Percentiles rank a stretch among this genome's conserved stretches.
Conservation (phyloP, 30 jellyfish, hydroid and myxozoan genomes). For the Turritopsis rubra region DNA sequence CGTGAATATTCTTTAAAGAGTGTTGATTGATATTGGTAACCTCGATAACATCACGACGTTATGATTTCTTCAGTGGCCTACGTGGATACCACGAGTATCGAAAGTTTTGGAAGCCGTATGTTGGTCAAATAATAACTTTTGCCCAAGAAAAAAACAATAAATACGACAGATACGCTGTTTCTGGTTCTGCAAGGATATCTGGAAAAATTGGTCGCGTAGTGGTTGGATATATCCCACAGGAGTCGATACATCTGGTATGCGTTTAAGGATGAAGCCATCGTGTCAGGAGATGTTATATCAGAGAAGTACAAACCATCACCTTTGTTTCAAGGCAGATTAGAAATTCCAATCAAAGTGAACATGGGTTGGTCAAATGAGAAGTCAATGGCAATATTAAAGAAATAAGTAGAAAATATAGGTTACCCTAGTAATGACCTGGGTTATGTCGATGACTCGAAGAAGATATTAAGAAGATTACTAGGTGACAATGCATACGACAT, state of each 20-base stretch:
- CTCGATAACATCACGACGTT: conserved; percentile 6
- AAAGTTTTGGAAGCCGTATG: conserved; percentile 3
- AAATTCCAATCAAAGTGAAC: conserved; percentile 17
- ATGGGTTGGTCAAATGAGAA: neutral
- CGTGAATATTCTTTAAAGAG: neutral
- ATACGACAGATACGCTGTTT: conserved; percentile 11
- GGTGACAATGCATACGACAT: conserved; percentile 13
- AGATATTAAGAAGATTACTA: conserved; percentile 2
- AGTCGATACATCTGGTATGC: conserved; percentile 19
- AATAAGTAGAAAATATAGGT: conserved; percentile 6
- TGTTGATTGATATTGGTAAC: neutral
- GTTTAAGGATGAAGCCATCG: conserved; percentile 15
- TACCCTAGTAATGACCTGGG: conserved; percentile 11
- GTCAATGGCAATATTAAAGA: conserved; percentile 9
- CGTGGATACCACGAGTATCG: neutral
- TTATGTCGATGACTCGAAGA: conserved; percentile 14
- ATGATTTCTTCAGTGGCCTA: neutral
- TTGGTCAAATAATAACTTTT: conserved; percentile 8
- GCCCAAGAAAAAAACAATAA: conserved; percentile 13
- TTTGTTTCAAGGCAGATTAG: conserved; percentile 14
- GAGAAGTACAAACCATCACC: conserved; percentile 21
- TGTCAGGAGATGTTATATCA: too few relatives aligned
- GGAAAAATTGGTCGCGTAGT: conserved; percentile 12
- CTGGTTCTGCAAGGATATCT: conserved; percentile 18
- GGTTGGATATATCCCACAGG: conserved; percentile 10